Evolutionary conservation across 2,888 invertebrate species (phyloP).

Genomic region (Nomada fabriciana): DNA sequence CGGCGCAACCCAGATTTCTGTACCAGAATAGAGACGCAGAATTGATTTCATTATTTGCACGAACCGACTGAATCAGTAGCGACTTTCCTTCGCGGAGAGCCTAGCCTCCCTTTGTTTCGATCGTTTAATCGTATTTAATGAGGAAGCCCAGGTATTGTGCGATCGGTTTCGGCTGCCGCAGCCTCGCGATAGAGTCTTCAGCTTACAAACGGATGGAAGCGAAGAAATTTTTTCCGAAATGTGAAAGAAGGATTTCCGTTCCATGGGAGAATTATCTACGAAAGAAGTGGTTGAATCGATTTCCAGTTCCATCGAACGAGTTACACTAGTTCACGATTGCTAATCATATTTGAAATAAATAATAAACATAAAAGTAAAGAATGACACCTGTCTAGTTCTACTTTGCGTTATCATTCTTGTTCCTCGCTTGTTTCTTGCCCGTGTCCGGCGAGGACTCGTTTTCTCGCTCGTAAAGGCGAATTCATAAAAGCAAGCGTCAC

Average conservation of each 20-base stretch:
- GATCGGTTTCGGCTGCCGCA: constrained; percentile 29
- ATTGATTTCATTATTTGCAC: constrained; percentile 72
- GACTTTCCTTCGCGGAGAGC: background rate
- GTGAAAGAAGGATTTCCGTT: too few species aligned
- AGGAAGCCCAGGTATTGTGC: constrained; percentile 54
- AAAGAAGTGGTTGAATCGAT: constrained; percentile 2
- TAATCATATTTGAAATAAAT: too few species aligned
- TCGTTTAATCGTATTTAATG: constrained; percentile 67
- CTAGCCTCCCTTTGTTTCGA: constrained; percentile 47
- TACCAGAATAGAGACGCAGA: constrained; percentile 37
- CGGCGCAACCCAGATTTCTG: constrained; percentile 12
- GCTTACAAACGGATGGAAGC: constrained; percentile 13
- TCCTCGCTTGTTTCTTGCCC: background rate
- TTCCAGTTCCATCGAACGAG: constrained; percentile 5
- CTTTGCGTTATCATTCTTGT: constrained; percentile 17
- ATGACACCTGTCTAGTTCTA: background rate
- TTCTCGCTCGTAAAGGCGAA: constrained; percentile 73
- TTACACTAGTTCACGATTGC: background rate
- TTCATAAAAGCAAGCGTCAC: constrained; percentile 74
- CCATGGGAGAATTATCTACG: constrained; percentile 13
- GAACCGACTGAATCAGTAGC: constrained; percentile 43
- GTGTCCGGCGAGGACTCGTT: constrained; percentile 62
- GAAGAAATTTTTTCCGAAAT: too few species aligned
- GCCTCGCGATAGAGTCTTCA: constrained; percentile 33
- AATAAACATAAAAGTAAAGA: too few species aligned